A percentile compares a stretch with the other conserved stretches of the same genome.
Conservation (phyloP, 2,113 vertebrate species). For the Mustela lutreola region DNA sequence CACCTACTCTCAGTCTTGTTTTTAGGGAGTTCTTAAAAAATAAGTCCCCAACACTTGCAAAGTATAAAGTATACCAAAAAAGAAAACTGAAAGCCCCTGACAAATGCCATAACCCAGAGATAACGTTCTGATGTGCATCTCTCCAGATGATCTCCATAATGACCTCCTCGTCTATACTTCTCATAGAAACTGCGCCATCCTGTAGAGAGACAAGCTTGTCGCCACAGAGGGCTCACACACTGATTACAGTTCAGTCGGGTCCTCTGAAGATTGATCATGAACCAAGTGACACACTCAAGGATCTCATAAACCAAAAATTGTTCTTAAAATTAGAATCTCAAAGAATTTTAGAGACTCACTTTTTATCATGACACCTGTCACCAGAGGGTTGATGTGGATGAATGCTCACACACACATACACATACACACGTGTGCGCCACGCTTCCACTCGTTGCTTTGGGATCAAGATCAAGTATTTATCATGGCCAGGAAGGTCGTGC, state of each 20-base stretch:
- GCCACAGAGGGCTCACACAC: not conserved
- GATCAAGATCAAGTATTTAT: not conserved
- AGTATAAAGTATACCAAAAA: conserved; percentile 8
- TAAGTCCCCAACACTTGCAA: not conserved
- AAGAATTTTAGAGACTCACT: not conserved
- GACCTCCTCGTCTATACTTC: conserved; percentile 9
- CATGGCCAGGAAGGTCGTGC: rapidly evolving
- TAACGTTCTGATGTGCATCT: not conserved
- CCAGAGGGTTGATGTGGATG: not conserved
- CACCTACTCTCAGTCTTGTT: not conserved
- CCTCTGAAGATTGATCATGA: not conserved
- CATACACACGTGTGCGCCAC: not conserved
- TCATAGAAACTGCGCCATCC: not conserved
- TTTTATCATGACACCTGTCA: not conserved
- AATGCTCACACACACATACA: not conserved
- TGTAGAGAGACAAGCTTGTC: not conserved
- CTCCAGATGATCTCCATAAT: not conserved
- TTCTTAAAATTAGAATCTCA: conserved; percentile 23
- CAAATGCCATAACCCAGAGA: not conserved
- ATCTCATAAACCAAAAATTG: not conserved
- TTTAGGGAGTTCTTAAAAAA: conserved; percentile 45
- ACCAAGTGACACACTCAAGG: not conserved
- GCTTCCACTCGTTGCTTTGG: not conserved
- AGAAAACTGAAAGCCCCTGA: not conserved
- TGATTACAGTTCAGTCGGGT: not conserved